Evolutionary conservation across 53 echinoderm and acorn worm species (phyloP).

Genomic region (Luidia sarsii): DNA sequence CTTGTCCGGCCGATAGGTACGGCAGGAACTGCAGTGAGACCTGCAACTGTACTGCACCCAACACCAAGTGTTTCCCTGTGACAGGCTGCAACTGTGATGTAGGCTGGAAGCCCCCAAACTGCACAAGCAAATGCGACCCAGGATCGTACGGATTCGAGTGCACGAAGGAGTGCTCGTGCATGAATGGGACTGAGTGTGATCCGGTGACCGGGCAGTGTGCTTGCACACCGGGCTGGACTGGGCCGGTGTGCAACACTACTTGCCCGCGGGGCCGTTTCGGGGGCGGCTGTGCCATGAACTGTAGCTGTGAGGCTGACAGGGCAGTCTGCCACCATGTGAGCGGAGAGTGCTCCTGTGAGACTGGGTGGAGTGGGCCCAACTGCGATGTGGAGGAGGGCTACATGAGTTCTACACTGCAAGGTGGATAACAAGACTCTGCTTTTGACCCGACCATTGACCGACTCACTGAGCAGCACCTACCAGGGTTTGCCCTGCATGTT

Average conservation of each 20-base stretch:
- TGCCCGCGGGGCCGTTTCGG: slow-evolving; percentile 10
- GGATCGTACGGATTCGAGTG: not conserved
- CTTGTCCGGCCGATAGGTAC: not conserved
- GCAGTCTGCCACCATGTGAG: slow-evolving; percentile 1
- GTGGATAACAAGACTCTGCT: too few species aligned
- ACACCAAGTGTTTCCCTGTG: not conserved
- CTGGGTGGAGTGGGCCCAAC: too few species aligned
- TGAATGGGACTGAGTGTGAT: slow-evolving; percentile 15
- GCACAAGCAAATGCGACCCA: slow-evolving; percentile 6
- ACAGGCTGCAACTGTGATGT: not conserved
- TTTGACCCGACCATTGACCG: too few species aligned
- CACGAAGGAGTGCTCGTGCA: not conserved
- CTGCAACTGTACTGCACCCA: slow-evolving; percentile 11
- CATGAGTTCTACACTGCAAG: too few species aligned
- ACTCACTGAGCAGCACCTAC: too few species aligned
- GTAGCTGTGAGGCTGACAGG: not conserved
- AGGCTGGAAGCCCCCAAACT: slow-evolving; percentile 23
- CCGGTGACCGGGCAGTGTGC: slow-evolving; percentile 25
- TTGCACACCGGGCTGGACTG: slow-evolving; percentile 37
- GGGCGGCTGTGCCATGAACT: not conserved
- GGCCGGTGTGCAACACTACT: not conserved
- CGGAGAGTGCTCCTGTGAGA: not conserved
- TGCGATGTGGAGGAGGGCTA: too few species aligned
- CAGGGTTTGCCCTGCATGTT: too few species aligned
- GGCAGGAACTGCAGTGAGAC: slow-evolving; percentile 7